Base-by-base conservation (phyloP, 2,113 vertebrate species). In the Lates calcarifer region DNA sequence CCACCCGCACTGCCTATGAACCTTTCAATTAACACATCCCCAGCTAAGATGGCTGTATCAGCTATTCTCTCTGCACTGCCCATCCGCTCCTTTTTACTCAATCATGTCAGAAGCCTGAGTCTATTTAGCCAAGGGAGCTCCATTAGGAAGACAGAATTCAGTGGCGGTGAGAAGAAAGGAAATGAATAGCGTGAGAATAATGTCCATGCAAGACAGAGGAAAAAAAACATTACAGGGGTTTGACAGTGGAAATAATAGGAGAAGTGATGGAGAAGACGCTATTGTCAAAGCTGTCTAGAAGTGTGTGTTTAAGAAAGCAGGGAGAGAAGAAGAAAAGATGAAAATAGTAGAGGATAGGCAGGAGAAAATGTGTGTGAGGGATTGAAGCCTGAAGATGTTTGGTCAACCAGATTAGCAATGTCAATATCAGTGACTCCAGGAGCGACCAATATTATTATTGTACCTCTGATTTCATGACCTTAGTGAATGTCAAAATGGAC, bases 21-120 rank as follows among this genome's bases (percentile, higher is more conserved):
- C 92, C 93, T 94, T 94, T 94, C 93, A 94, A 94, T 94, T 92
- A 94, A 90, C 79, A 79, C 79, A 84, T 88, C 77, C 88, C 77
- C 84, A 78, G 65, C 91, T 65, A 85, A 91, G 89, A 92, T 80
- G 90, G 90, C 93, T 87, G 86, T 89, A 91, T 93, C 93, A 92
- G 92, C 94, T 88, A 81, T 92, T 93, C 91, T 89, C 78, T 84
- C 82, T 84, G 72, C 78, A 39, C 84, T 86, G 85, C 87, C 82
- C 81, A 69, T 78, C 85, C 66, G 11, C 47, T 69, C 83, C 76
- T 78, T 86, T 91, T 91, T 89, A 90, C 88, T 94, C 84, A 86
- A 83, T 93, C 92, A 86, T 79, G 84, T 88, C 81, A 87, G 87
- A 89, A 86, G 73, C 77, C 53, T 22, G 55, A 72, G 82, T 88